These are phyloP conservation scores for Cerastoderma edule DNA, from an alignment of 2,888 invertebrate species.

Conservation along the genomic window DNA sequence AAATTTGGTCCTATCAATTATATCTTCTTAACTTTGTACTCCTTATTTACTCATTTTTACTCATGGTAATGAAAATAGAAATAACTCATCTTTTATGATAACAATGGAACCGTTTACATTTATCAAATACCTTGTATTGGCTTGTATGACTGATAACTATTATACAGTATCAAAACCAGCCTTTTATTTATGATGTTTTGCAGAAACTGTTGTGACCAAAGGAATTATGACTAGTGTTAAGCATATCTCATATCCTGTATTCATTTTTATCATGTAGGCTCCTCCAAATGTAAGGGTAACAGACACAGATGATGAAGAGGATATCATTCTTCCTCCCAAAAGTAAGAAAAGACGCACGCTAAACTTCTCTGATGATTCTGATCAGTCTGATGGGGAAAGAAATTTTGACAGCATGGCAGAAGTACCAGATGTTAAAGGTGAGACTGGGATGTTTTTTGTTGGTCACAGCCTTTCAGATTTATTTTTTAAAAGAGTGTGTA, in stretches of 20 bases:
- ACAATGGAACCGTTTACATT: no score
- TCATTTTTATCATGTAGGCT: neutral
- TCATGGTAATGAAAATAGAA: no score
- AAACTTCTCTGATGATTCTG: constrained; percentile 43
- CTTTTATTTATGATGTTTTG: neutral
- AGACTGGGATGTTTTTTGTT: no score
- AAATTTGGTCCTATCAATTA: no score
- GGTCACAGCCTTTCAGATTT: no score
- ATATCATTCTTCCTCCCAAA: constrained; percentile 38
- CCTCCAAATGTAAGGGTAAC: constrained; percentile 2
- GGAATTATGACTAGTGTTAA: neutral
- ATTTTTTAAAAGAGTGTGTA: no score
- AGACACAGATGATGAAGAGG: constrained; percentile 48
- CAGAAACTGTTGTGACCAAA: no score
- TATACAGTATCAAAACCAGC: neutral
- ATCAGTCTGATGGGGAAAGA: neutral
- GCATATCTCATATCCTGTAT: neutral
- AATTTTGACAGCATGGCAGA: neutral
- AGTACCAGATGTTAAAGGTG: neutral
- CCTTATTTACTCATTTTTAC: no score
- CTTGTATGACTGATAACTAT: no score
- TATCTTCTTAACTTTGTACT: no score
- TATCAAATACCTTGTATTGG: no score
- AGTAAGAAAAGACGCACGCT: constrained; percentile 57
- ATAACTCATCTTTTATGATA: no score